Evolutionary conservation across 2,888 invertebrate species (phyloP), one percentile per base, ranked within the genome.

Genomic region (Carpatolechia fugitivella): DNA sequence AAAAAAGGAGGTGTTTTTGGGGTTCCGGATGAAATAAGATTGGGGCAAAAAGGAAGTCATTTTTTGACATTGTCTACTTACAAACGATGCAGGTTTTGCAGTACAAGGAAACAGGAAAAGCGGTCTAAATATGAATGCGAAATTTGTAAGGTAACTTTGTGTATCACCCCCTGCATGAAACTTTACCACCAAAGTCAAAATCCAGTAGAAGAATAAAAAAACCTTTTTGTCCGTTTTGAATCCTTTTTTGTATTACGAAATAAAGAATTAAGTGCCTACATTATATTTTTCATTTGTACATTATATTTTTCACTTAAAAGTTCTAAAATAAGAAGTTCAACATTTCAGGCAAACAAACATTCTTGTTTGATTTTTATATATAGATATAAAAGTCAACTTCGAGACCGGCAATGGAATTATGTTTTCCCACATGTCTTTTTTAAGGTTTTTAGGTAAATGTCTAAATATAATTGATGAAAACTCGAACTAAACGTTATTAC

Each of bases 71-170:
- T 29, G 16, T 53, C 54, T 29, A 65, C 65, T 50, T 69, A 70
- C 54, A 71, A 69, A 58, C 70, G 67, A 55, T 72, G 70, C 59
- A 54, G 65, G 11, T 73, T 70, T 60, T 72, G 70, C 56, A 69
- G 68, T 53, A 70, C 68, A 20, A 69, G 61, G 58, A 59, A 63
- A 44, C 41, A 47, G 56, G 55, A 63, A 35, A 54, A 63, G 47
- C 58, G 64, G 41, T 60, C 63, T 7, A 63, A 58, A 60, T 59
- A 60, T 31, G 54, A 55, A 56, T 60, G 56, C 55, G 38, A 38
- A 38, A 20, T 14, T 29, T 47, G 47, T 47, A 29, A 49, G 7
- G 40, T 52, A 18, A 20, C 35, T 8, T 41, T 52, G 16, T 38
- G 38, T 11, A 30, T 52, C n/a, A 35, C 2, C 33, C 20, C 40